Base-by-base conservation (phyloP, 2,797 vertebrate genomes). In the Silurus aristotelis region DNA sequence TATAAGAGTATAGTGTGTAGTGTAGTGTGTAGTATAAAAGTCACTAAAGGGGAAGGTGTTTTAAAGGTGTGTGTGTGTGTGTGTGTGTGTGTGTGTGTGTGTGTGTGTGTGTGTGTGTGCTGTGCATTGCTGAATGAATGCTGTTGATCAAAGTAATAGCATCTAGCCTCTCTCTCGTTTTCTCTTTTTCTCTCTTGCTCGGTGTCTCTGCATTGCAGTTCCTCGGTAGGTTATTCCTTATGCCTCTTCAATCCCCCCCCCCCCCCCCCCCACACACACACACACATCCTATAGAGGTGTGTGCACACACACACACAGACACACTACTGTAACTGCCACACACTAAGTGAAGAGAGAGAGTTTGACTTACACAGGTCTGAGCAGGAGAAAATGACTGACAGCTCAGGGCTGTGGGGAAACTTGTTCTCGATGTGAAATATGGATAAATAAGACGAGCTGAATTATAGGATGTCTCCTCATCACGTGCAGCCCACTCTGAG, bases 41-140 rank as follows among this genome's bases (percentile, higher is more conserved):
- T 78, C 55, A 61, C 12, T 61, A 61, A 20, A 38, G 56, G 31
- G 12, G 46, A 79, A 38, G 76, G 75, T 78, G 76, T 48, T 56
- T 25, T 78, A 25, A 31, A 58, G 61, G 31, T 79, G 38, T 80
- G 78, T 80, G 61, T 81, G 64, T 68, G 64, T 68, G 46, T 55
- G 46, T 81, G n/a, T 81, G n/a, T 80, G 78, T 22, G 79, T 80
- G 63, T 81, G 64, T 68, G 64, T 68, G 46, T 55, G 63, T 81
- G n/a, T 81, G n/a, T 80, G 27, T 27, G 27, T 27, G 27, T 27
- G 27, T 27, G 27, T 27, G 27, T 27, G 27, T 27, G 78, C 10
- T 46, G 38, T 14, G 7, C n/a, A 27, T 76, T 52, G 12, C n/a
- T 76, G 72, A 25, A 73, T 52, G 71, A 75, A 55, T 75, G 13